Conservation (phyloP, 1,140 invertebrate genomes). For the Potamilus streckersoni region DNA sequence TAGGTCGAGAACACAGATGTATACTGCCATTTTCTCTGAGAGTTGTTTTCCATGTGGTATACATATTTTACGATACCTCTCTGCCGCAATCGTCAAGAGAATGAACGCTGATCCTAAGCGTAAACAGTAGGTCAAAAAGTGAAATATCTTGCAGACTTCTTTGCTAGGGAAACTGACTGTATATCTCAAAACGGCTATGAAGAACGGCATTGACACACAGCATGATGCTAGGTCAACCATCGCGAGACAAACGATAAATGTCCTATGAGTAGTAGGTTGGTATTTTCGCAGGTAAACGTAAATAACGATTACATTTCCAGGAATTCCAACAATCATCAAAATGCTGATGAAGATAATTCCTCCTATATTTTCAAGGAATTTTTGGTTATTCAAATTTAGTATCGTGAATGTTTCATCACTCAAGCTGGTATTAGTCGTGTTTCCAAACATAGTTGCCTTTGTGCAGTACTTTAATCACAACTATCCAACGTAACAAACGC, state of each 20-base stretch:
- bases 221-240: conserved; percentile 23
- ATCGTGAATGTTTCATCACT: no score
- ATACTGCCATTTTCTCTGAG: conserved; percentile 5
- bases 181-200: conserved; percentile 24
- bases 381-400: no score
- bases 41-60: conserved; percentile 13
- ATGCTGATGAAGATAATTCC: conserved; percentile 21
- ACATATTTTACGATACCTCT: conserved; percentile 24
- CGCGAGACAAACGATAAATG: conserved; percentile 28
- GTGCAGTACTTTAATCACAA: no score
- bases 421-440: no score
- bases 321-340: conserved; percentile 18
- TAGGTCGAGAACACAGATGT: conserved; percentile 1
- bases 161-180: conserved; percentile 10
- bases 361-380: no score
- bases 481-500: no score
- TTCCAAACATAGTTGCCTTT: no score
- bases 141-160: conserved; percentile 14
- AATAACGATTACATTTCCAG: conserved; percentile 31
- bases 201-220: conserved; percentile 25
- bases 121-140: conserved; percentile 21
- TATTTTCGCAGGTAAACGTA: conserved; percentile 33
- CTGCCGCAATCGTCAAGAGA: conserved; percentile 16
- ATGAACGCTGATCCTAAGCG: conserved; percentile 17
- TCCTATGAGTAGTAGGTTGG: conserved; percentile 19